Evolutionary conservation across 2,113 vertebrate species (phyloP).

Genomic region (Callaeas wilsoni): DNA sequence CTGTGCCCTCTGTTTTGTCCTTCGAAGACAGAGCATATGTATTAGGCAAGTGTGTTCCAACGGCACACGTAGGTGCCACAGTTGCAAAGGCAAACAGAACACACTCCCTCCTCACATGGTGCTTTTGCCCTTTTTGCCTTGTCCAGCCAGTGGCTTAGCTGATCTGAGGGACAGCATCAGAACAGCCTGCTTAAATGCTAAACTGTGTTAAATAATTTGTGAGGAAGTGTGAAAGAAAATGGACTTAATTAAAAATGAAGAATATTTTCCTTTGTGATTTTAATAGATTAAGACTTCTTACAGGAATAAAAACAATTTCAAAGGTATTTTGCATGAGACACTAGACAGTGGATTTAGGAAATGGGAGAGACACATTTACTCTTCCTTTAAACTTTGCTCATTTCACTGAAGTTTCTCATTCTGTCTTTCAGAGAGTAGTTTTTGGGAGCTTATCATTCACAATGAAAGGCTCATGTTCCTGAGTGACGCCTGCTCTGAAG

Average conservation of each 20-base stretch:
- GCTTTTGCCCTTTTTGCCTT: not conserved
- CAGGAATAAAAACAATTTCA: not conserved
- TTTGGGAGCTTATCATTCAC: not conserved
- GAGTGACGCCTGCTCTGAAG: not conserved
- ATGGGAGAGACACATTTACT: not conserved
- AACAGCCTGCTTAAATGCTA: not conserved
- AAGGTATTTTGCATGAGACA: not conserved
- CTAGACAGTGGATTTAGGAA: not conserved
- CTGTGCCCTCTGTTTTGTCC: not conserved
- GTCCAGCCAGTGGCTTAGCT: not conserved
- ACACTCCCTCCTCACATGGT: not conserved
- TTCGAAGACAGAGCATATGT: not conserved
- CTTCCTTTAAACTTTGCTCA: not conserved
- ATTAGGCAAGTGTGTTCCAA: not conserved
- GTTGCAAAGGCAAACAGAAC: not conserved
- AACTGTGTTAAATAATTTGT: not conserved
- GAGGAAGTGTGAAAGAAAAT: not conserved
- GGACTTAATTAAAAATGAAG: not conserved
- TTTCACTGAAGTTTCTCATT: not conserved
- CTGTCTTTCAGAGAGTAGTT: not conserved
- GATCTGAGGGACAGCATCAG: not conserved
- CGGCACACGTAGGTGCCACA: not conserved
- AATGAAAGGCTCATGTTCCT: not conserved
- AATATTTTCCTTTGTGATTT: not conserved
- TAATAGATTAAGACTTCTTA: not conserved